phyloP scores from a whole-genome alignment of 2,888 invertebrate genomes.

The Brachynemurus nebulosus region DNA sequence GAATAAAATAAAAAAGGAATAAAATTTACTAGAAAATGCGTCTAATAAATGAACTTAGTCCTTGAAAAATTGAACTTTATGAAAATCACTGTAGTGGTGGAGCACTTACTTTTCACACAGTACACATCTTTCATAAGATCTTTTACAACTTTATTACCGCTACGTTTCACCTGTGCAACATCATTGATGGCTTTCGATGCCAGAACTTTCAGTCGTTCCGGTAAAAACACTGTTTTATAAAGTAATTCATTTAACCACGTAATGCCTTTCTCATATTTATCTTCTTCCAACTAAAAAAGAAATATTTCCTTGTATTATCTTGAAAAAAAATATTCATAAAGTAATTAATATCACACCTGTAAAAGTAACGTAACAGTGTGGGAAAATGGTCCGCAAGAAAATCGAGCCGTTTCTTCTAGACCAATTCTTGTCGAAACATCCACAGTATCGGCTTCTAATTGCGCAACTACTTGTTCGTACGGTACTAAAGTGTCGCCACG shows the following conservation, averaged over 20 bases:
- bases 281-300: constrained; percentile 48
- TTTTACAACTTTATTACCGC: constrained; percentile 53
- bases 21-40: too few relatives aligned
- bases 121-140: constrained; percentile 44
- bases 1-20: too few relatives aligned
- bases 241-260: constrained; percentile 65
- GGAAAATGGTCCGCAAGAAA: constrained; percentile 59
- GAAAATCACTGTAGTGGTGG: too few relatives aligned
- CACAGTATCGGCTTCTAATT: constrained; percentile 63
- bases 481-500: constrained; percentile 39
- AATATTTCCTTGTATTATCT: too few relatives aligned
- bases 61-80: too few relatives aligned
- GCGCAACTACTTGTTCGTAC: constrained; percentile 61
- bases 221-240: constrained; percentile 52
- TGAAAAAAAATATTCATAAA: not conserved
- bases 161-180: constrained; percentile 58
- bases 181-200: constrained; percentile 72
- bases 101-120: constrained; percentile 38
- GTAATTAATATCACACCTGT: constrained; percentile 37
- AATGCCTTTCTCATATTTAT: constrained; percentile 60
- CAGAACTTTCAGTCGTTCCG: constrained; percentile 61
- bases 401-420: constrained; percentile 40
- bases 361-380: constrained; percentile 49
- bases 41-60: too few relatives aligned
- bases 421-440: constrained; percentile 48